These are phyloP conservation scores for Periophthalmodon schlosseri DNA, from an alignment of 2,113 vertebrate genomes.

Conservation along the genomic window DNA sequence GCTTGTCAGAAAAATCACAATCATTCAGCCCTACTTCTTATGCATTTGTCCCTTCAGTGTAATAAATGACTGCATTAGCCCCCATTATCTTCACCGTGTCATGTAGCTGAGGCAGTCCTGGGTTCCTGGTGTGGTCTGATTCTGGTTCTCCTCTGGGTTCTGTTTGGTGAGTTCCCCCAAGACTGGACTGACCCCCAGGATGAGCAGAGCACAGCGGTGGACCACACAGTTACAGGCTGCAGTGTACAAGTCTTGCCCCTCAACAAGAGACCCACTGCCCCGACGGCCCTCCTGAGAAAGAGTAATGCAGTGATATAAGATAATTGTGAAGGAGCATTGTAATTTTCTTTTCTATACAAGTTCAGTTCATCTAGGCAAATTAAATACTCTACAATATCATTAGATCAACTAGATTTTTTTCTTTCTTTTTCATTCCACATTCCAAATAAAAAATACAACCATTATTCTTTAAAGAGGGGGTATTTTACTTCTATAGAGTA, in stretches of 20 bases:
- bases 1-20: no score
- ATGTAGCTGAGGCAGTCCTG: constrained; percentile 87
- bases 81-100: constrained; percentile 83
- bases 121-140: constrained; percentile 69
- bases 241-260: constrained; percentile 94
- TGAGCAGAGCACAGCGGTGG: constrained; percentile 91
- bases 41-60: not conserved
- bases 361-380: no score
- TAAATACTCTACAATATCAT: no score
- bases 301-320: not conserved
- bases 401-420: no score
- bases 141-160: constrained; percentile 80
- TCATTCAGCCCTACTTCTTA: no score
- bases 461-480: no score
- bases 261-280: constrained; percentile 84
- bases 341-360: no score
- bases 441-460: no score
- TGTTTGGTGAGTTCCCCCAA: constrained; percentile 83
- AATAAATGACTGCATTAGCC: no score
- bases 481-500: no score
- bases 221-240: constrained; percentile 96
- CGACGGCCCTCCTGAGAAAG: constrained; percentile 77
- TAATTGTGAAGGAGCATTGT: not conserved
- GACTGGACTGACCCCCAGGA: constrained; percentile 91
- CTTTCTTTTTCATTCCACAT: no score